Conservation (phyloP, 2,797 vertebrate species). For the Smutsia temminckii region DNA sequence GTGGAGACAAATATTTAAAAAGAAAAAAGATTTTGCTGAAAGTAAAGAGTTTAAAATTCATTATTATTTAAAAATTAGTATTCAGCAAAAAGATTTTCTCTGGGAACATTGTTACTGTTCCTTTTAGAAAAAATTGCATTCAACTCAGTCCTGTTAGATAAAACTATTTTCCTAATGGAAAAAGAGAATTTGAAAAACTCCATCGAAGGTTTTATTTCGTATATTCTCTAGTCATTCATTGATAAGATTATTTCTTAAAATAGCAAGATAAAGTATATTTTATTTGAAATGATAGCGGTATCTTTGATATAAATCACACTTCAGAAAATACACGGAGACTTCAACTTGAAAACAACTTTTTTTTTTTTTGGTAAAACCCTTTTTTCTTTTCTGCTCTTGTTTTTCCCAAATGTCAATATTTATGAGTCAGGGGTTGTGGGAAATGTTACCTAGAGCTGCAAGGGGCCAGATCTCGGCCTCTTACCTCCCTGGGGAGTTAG, state of each 20-base stretch:
- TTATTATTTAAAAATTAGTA: constrained; percentile 11
- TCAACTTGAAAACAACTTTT: constrained; percentile 36
- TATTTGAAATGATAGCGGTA: not conserved
- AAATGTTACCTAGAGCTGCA: constrained; percentile 72
- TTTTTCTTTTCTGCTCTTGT: constrained; percentile 37
- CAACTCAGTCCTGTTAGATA: not conserved
- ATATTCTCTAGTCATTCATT: constrained; percentile 37
- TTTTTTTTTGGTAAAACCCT: not conserved
- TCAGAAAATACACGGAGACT: constrained; percentile 54
- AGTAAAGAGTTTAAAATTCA: not conserved
- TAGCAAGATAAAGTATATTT: constrained; percentile 23
- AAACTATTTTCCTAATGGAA: constrained; percentile 16
- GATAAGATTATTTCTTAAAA: not conserved
- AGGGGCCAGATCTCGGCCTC: constrained; percentile 36
- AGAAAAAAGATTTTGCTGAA: constrained; percentile 55
- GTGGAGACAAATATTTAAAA: not conserved
- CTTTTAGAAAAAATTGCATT: constrained; percentile 39
- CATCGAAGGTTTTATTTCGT: constrained; percentile 12
- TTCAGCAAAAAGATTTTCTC: constrained; percentile 45
- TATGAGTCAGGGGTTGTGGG: constrained; percentile 72
- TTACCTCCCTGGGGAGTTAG: not conserved
- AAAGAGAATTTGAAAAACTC: not conserved
- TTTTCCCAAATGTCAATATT: constrained; percentile 63
- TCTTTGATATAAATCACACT: constrained; percentile 34
- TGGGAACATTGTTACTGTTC: not conserved